phyloP scores from a whole-genome alignment of 2,797 vertebrate genomes.

The Coracias cyanogaster region DNA sequence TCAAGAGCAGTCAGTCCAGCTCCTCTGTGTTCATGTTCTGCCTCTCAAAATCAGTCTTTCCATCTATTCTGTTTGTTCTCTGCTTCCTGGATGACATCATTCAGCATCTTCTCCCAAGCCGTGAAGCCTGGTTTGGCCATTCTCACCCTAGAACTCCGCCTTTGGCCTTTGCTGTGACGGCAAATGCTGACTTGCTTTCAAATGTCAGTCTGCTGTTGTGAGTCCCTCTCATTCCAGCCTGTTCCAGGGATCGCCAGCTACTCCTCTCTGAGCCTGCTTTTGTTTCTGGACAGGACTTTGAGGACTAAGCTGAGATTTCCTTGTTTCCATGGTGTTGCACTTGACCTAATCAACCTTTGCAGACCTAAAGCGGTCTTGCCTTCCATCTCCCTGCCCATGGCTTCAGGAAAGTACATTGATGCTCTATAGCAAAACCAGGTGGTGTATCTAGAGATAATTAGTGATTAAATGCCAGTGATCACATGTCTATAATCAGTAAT shows the following conservation, averaged over 20 bases:
- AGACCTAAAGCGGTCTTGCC: background rate
- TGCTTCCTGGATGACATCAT: background rate
- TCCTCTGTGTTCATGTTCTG: background rate
- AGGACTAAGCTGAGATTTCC: background rate
- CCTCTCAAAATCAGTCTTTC: background rate
- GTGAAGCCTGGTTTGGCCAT: background rate
- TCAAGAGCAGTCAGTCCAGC: background rate
- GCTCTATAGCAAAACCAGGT: background rate
- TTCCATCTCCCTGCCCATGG: background rate
- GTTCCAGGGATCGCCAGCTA: background rate
- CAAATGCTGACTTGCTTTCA: background rate
- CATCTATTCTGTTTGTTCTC: background rate
- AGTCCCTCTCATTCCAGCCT: background rate
- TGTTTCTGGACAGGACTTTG: background rate
- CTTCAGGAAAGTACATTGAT: background rate
- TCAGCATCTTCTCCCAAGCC: background rate
- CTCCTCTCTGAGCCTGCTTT: background rate
- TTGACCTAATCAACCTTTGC: background rate
- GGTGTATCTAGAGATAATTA: slow-evolving; percentile 16
- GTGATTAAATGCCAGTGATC: slow-evolving; percentile 20
- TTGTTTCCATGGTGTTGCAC: background rate
- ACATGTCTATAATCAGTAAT: background rate
- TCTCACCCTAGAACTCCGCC: background rate
- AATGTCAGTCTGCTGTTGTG: background rate
- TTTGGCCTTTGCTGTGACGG: background rate